Conservation (phyloP, 2,113 vertebrate genomes). For the Cyanoderma ruficeps region DNA sequence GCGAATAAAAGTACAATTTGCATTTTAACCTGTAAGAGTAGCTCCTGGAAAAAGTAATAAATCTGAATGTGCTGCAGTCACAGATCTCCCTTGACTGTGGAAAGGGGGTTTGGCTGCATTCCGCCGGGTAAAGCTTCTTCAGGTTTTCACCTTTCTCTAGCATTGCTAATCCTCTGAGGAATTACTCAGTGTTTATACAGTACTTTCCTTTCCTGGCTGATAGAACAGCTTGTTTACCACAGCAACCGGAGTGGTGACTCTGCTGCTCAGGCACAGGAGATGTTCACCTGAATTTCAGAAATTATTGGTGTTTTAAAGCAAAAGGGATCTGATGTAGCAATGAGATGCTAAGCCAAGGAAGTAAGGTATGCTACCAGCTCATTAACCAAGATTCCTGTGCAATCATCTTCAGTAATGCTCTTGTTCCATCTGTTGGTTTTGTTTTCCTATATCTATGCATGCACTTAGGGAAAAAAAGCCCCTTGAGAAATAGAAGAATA, state of each 20-base stretch:
- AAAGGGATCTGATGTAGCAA: not conserved
- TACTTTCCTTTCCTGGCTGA: constrained; percentile 15
- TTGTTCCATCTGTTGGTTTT: not conserved
- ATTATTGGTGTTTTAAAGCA: not conserved
- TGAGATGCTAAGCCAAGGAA: not conserved
- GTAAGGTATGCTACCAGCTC: not conserved
- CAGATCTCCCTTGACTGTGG: not conserved
- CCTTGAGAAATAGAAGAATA: not conserved
- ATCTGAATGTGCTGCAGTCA: not conserved
- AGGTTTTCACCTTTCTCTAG: not conserved
- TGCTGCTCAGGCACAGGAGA: not conserved
- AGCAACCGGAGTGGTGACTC: constrained; percentile 38
- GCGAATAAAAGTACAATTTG: not conserved
- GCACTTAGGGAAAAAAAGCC: not conserved
- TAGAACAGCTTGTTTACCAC: constrained; percentile 55
- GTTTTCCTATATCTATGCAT: not conserved
- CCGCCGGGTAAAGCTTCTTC: not conserved
- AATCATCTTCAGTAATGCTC: not conserved
- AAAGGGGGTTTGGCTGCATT: not conserved
- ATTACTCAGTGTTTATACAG: constrained; percentile 37
- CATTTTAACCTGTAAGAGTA: not conserved
- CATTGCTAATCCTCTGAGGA: not conserved
- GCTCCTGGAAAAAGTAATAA: not conserved
- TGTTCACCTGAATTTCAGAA: not conserved
- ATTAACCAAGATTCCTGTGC: not conserved